These are phyloP conservation scores for Ectropis grisescens DNA, from an alignment of 1,140 invertebrate species.

Conservation along the genomic window DNA sequence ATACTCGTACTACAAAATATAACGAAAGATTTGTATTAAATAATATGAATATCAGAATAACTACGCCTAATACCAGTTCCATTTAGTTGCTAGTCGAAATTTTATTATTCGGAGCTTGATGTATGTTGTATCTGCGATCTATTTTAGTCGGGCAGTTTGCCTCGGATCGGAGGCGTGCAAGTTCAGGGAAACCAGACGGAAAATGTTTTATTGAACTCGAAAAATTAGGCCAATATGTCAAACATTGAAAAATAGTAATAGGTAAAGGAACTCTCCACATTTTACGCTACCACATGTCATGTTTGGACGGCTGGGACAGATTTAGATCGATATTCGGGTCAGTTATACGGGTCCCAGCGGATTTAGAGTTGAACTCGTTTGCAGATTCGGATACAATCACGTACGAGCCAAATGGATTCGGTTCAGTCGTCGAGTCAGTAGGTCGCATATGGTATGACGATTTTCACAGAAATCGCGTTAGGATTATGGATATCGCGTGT, in stretches of 20 bases:
- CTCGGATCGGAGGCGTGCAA: slow-evolving; percentile 30
- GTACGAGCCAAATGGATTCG: slow-evolving; percentile 28
- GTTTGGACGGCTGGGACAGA: slow-evolving; percentile 5
- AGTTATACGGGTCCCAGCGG: slow-evolving; percentile 15
- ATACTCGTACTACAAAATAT: background rate
- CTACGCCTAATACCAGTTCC: too few relatives aligned
- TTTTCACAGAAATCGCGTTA: background rate
- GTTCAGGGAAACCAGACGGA: slow-evolving; percentile 49
- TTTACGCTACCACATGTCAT: slow-evolving; percentile 4
- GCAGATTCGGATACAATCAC: slow-evolving; percentile 25
- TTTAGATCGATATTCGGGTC: slow-evolving; percentile 16
- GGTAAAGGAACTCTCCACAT: slow-evolving; percentile 8
- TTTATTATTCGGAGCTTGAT: background rate
- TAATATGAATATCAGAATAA: background rate
- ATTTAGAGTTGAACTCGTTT: slow-evolving; percentile 21
- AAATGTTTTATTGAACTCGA: slow-evolving; percentile 41
- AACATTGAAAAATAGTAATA: background rate
- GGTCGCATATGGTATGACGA: slow-evolving; percentile 12
- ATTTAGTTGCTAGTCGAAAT: background rate
- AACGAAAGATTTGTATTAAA: background rate
- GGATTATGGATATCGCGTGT: too few relatives aligned
- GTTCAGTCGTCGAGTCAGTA: slow-evolving; percentile 15
- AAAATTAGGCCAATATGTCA: slow-evolving; percentile 42
- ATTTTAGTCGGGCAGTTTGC: slow-evolving; percentile 28
- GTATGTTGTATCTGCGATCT: slow-evolving; percentile 17